Base-by-base conservation (phyloP, 2,797 vertebrate genomes). In the Channa striata region DNA sequence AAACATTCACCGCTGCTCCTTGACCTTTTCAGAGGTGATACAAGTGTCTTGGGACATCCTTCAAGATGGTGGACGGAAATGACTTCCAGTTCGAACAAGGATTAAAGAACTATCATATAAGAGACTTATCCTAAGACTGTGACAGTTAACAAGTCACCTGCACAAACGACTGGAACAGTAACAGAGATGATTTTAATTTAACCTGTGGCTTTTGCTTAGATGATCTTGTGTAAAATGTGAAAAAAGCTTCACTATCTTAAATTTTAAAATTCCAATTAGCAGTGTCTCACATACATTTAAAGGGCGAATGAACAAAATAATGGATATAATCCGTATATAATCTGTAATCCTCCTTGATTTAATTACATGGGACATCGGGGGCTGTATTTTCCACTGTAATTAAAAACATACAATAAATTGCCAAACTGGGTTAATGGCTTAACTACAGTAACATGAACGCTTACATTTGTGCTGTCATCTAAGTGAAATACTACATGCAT, bases 401-500 rank as follows among this genome's bases (percentile, higher is more conserved):
- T 83, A 47, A 59, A 76, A 71, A 44, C 5, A 56, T 11, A 43
- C 65, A 72, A 76, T 60, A 60, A 74, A 68, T 61, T 7, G 11
- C 46, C 63, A 49, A 74, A 72, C 46, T 56, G 59, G 42, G 74
- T 78, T 77, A 65, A 81, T 74, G 68, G 52, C 73, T 57, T 48
- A 33, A 64, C 42, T 30, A 47, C 19, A 40, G 51, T 50, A 30
- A 30, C 25, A 60, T 13, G n/a, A 69, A 52, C 34, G 36, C 59
- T 77, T 68, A 61, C 63, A 77, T 66, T 39, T 66, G 59, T 59
- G 23, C 39, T 39, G 37, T 56, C 14, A 6, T 60, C 66, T 44
- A 74, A 70, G 61, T 72, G 50, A 68, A 84, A 84, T 72, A 77
- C 46, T 79, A 66, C 72, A 81, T 77, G 77, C 16, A 47, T 48